phyloP scores from a whole-genome alignment of 2,113 vertebrate genomes.

The Laticauda laticaudata region DNA sequence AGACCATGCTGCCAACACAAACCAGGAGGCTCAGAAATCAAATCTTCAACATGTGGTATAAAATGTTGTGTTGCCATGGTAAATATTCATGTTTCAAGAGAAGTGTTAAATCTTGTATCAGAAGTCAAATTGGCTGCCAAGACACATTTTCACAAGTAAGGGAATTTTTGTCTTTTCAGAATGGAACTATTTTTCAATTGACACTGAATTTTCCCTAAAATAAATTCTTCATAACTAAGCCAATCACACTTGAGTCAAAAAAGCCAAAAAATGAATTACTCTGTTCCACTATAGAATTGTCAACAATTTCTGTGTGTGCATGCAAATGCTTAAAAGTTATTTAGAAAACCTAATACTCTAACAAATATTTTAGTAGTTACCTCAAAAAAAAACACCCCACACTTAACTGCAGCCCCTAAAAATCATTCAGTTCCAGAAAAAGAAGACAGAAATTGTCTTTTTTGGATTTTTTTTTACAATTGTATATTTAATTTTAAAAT shows the following conservation, averaged over 20 bases:
- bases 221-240: slow-evolving; percentile 69
- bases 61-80: slow-evolving; percentile 78
- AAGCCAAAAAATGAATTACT: slow-evolving; percentile 71
- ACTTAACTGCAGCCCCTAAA: slow-evolving; percentile 8
- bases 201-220: slow-evolving; percentile 71
- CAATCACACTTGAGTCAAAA: slow-evolving; percentile 66
- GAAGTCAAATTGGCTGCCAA: slow-evolving; percentile 76
- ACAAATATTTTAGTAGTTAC: slow-evolving; percentile 7
- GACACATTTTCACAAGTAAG: slow-evolving; percentile 74
- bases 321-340: slow-evolving; percentile 59
- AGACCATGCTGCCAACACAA: slow-evolving; percentile 65
- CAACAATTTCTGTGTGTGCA: slow-evolving; percentile 68
- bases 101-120: slow-evolving; percentile 75
- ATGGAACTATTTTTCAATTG: slow-evolving; percentile 69
- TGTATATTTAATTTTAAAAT: not conserved
- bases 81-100: slow-evolving; percentile 77
- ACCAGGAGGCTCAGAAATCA: slow-evolving; percentile 65
- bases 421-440: slow-evolving; percentile 16
- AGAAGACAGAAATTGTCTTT: slow-evolving; percentile 24
- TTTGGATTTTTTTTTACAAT: slow-evolving; percentile 36
- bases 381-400: slow-evolving; percentile 33
- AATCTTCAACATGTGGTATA: slow-evolving; percentile 68
- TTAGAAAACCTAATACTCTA: slow-evolving; percentile 48
- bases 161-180: slow-evolving; percentile 73
- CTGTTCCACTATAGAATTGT: slow-evolving; percentile 69